phyloP scores from a whole-genome alignment of 2,797 vertebrate species.

The Hydrolagus colliei region DNA sequence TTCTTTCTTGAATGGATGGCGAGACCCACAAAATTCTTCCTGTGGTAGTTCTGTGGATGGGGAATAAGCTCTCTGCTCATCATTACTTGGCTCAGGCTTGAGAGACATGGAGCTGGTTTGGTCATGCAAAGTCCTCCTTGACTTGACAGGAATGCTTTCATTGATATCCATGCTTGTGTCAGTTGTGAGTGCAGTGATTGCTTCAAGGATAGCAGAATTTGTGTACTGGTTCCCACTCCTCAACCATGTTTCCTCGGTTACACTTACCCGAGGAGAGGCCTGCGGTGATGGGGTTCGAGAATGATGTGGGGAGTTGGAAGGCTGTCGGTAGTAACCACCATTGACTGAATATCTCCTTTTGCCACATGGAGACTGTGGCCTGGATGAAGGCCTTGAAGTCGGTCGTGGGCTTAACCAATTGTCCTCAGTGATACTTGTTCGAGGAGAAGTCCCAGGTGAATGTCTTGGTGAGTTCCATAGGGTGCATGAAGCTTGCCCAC shows the following conservation, averaged over 20 bases:
- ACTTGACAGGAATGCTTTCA: slow-evolving; percentile 82
- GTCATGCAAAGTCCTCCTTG: slow-evolving; percentile 76
- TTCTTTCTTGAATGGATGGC: slow-evolving; percentile 74
- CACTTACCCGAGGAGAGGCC: slow-evolving; percentile 77
- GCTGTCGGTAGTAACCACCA: slow-evolving; percentile 59
- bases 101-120: slow-evolving; percentile 67
- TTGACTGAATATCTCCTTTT: slow-evolving; percentile 89
- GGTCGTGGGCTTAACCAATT: slow-evolving; percentile 68
- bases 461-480: slow-evolving; percentile 70
- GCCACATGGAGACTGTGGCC: slow-evolving; percentile 78
- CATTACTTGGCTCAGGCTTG: slow-evolving; percentile 78
- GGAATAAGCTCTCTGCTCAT: slow-evolving; percentile 64
- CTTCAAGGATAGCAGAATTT: slow-evolving; percentile 89
- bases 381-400: slow-evolving; percentile 46
- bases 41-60: slow-evolving; percentile 56
- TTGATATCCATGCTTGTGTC: slow-evolving; percentile 76
- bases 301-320: slow-evolving; percentile 71
- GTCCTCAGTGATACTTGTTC: slow-evolving; percentile 74
- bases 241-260: slow-evolving; percentile 83
- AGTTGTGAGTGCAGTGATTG: slow-evolving; percentile 91
- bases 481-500: slow-evolving; percentile 63
- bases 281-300: slow-evolving; percentile 80
- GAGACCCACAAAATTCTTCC: slow-evolving; percentile 67
- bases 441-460: slow-evolving; percentile 77
- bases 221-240: slow-evolving; percentile 90